Conservation (phyloP, 2,888 invertebrate species). For the Dorcus parallelipipedus region DNA sequence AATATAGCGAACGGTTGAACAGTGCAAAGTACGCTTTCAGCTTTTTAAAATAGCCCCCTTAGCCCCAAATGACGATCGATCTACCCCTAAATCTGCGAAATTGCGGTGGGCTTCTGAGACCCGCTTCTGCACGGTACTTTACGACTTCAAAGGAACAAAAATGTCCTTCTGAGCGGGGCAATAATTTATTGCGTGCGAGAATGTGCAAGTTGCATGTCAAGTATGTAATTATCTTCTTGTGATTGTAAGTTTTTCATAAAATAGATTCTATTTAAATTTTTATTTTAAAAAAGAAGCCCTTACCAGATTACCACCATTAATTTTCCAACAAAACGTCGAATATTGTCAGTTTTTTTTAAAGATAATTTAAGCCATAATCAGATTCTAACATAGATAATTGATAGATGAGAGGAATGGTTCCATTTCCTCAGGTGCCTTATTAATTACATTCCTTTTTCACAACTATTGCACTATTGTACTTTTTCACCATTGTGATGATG, state of each 20-base stretch:
- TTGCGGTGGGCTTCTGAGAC: slow-evolving; percentile 43
- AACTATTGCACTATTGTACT: too few species aligned
- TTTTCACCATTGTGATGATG: too few species aligned
- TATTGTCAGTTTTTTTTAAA: too few species aligned
- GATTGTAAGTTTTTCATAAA: background rate
- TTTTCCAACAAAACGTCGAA: too few species aligned
- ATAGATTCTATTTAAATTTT: background rate
- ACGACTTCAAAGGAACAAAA: slow-evolving; percentile 12
- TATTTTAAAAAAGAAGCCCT: too few species aligned
- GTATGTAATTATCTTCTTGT: background rate
- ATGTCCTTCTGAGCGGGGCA: slow-evolving; percentile 6
- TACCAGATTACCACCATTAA: too few species aligned
- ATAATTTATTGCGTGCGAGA: background rate
- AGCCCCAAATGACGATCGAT: slow-evolving; percentile 50
- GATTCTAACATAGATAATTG: too few species aligned
- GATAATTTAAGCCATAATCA: too few species aligned
- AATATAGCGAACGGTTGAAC: slow-evolving; percentile 41
- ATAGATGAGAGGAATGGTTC: too few species aligned
- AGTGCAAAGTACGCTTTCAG: slow-evolving; percentile 50
- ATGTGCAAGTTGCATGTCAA: background rate
- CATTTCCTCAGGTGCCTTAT: too few species aligned
- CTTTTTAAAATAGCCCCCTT: slow-evolving; percentile 50
- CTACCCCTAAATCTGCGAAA: slow-evolving; percentile 46
- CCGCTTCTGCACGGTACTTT: slow-evolving; percentile 16
- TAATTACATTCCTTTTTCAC: too few species aligned